Conservation (phyloP, 2,113 vertebrate species). For the Salvelinus alpinus region DNA sequence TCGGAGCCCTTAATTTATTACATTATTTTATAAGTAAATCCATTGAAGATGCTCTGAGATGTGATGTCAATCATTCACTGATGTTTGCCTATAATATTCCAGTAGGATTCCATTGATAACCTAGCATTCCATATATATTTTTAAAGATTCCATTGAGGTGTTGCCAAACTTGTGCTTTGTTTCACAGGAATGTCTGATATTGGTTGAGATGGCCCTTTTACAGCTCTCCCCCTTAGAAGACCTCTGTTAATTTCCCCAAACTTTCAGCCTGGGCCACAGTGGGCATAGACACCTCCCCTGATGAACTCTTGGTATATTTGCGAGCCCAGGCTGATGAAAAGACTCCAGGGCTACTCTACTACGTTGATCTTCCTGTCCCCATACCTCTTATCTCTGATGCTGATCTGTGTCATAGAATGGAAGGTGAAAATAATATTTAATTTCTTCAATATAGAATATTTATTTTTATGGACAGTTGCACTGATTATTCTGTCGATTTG, state of each 20-base stretch:
- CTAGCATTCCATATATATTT: not conserved
- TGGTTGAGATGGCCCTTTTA: conserved; percentile 19
- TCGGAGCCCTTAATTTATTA: too few relatives aligned
- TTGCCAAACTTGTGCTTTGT: not conserved
- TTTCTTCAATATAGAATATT: not conserved
- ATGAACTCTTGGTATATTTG: not conserved
- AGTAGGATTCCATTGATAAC: not conserved
- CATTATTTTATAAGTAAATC: too few relatives aligned
- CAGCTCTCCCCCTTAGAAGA: conserved; percentile 20
- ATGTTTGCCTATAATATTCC: not conserved
- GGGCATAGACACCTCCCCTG: conserved; percentile 1
- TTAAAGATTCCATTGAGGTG: not conserved
- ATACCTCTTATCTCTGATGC: not conserved
- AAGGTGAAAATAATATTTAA: not conserved
- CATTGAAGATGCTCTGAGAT: not conserved
- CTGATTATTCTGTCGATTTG: not conserved
- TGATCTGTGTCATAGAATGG: not conserved
- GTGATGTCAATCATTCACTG: not conserved
- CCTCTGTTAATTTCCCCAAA: conserved; percentile 4
- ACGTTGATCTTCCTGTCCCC: not conserved
- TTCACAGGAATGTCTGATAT: not conserved
- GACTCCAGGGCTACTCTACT: not conserved
- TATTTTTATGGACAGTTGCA: not conserved
- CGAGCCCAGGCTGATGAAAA: not conserved
- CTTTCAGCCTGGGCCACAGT: not conserved